Percentiles rank a stretch among this genome's conserved stretches.
These are phyloP conservation scores for Xiphophorus maculatus DNA, from an alignment of 2,113 vertebrate species.

Conservation along the genomic window DNA sequence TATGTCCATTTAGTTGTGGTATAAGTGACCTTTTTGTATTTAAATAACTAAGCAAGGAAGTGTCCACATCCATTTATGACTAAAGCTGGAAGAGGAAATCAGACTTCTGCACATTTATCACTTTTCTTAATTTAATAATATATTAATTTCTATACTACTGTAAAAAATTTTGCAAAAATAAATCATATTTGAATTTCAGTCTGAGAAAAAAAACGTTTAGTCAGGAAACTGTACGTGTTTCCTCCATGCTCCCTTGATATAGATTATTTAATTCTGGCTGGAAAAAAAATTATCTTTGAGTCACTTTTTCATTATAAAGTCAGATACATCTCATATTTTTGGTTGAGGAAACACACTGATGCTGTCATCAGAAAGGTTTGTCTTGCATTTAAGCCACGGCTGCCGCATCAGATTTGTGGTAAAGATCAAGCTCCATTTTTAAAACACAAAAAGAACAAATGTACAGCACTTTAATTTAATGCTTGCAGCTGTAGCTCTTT, in stretches of 20 bases:
- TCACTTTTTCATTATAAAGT: neutral
- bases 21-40: neutral
- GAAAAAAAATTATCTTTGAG: neutral
- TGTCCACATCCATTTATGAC: neutral
- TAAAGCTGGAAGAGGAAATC: neutral
- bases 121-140: neutral
- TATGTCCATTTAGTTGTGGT: neutral
- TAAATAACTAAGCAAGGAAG: neutral
- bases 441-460: slow-evolving; percentile 48
- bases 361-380: slow-evolving; percentile 6
- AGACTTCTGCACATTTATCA: neutral
- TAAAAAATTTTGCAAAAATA: neutral
- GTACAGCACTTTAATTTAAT: slow-evolving; percentile 45
- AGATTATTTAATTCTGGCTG: no score
- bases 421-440: slow-evolving; percentile 42
- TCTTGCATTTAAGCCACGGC: slow-evolving; percentile 3
- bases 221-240: neutral
- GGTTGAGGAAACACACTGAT: neutral
- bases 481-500: slow-evolving; percentile 36
- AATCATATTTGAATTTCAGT: neutral
- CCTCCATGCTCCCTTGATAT: neutral
- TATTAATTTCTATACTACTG: neutral
- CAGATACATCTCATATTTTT: neutral
- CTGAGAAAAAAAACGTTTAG: neutral
- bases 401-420: slow-evolving; percentile 35